Evolutionary conservation across 2,113 vertebrate species (phyloP).

Genomic region (Sylvia atricapilla): DNA sequence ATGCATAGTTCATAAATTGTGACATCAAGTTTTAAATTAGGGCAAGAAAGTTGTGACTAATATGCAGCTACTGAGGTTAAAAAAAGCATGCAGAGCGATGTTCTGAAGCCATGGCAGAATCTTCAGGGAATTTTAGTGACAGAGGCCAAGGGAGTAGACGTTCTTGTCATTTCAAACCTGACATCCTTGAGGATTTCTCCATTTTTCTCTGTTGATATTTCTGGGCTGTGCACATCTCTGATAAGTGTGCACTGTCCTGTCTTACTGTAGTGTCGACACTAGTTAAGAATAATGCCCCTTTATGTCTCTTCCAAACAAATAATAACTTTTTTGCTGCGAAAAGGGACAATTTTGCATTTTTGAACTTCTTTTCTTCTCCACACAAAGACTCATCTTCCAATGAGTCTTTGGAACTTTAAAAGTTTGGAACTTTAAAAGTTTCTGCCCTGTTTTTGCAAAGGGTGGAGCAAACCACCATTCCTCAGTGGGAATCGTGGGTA

Average conservation of each 20-base stretch:
- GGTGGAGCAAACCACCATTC: not conserved
- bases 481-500: not conserved
- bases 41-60: not conserved
- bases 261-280: not conserved
- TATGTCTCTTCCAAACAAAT: not conserved
- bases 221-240: not conserved
- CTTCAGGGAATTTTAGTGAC: not conserved
- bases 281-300: not conserved
- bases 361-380: not conserved
- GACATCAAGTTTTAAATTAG: slow-evolving; percentile 25
- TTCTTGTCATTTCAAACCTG: not conserved
- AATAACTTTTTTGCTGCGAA: not conserved
- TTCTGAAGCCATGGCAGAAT: not conserved
- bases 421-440: not conserved
- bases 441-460: not conserved
- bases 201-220: not conserved
- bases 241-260: not conserved
- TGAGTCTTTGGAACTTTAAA: not conserved
- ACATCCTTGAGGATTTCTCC: not conserved
- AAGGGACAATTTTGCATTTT: not conserved
- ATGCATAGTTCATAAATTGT: slow-evolving; percentile 49
- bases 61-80: not conserved
- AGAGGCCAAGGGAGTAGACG: not conserved
- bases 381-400: not conserved
- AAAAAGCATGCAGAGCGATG: not conserved